These are phyloP conservation scores for Telmatherina bonti DNA, from an alignment of 2,797 vertebrate species.

Conservation along the genomic window DNA sequence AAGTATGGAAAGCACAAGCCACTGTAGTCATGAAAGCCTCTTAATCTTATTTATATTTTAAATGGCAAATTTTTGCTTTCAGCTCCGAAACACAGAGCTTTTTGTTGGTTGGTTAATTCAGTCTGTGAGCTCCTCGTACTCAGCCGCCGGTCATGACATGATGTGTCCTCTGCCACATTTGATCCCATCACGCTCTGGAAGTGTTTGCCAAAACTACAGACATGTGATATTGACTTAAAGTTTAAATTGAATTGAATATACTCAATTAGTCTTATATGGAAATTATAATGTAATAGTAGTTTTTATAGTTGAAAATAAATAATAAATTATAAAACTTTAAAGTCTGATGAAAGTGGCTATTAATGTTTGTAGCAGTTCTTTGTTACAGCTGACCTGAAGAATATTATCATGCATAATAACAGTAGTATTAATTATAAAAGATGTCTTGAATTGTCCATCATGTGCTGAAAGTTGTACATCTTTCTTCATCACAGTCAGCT, in stretches of 20 bases:
- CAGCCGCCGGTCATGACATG: conserved; percentile 25
- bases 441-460: not conserved
- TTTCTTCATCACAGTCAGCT: not conserved
- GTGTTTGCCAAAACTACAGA: conserved; percentile 78
- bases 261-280: not conserved
- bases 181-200: conserved; percentile 51
- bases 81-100: conserved; percentile 21
- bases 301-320: not conserved
- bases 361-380: too few relatives aligned
- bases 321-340: not conserved
- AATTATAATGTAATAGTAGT: not conserved
- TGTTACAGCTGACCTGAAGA: too few relatives aligned
- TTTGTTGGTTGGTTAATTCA: conserved; percentile 53
- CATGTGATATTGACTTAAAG: conserved; percentile 51
- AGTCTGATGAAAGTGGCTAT: too few relatives aligned
- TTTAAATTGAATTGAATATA: not conserved
- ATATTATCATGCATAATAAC: not conserved
- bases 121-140: conserved; percentile 31
- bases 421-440: not conserved
- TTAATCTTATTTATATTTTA: conserved; percentile 53
- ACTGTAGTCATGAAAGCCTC: conserved; percentile 44
- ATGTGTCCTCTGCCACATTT: conserved; percentile 52
- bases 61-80: conserved; percentile 30
- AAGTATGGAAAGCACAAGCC: conserved; percentile 23
- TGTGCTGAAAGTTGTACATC: not conserved